Evolutionary conservation across 2,113 vertebrate genomes (phyloP).

Genomic region (Mus spicilegus): DNA sequence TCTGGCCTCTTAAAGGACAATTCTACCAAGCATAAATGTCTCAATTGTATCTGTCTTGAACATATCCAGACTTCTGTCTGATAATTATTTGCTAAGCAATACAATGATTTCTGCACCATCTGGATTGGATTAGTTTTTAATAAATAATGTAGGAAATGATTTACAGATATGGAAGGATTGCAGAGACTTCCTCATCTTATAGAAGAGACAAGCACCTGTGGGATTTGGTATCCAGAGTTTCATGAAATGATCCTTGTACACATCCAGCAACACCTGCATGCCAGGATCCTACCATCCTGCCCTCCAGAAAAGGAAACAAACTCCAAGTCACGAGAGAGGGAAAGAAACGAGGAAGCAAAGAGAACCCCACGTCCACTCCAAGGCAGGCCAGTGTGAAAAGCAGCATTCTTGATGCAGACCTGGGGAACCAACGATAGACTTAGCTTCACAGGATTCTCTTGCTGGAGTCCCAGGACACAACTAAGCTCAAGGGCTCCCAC

Average conservation of each 20-base stretch:
- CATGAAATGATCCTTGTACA: not conserved
- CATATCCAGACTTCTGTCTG: not conserved
- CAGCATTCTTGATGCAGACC: not conserved
- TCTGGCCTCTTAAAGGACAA: not conserved
- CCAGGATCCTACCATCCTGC: not conserved
- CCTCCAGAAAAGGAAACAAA: not conserved
- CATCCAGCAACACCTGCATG: not conserved
- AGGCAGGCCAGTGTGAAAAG: not conserved
- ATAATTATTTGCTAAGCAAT: not conserved
- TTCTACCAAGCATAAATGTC: not conserved
- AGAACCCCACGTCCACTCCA: not conserved
- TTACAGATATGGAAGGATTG: not conserved
- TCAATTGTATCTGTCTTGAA: not conserved
- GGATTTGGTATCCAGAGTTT: not conserved
- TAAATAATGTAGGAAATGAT: not conserved
- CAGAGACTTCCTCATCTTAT: not conserved
- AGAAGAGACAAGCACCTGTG: not conserved
- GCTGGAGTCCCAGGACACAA: not conserved
- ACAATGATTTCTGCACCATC: not conserved
- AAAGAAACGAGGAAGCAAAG: not conserved
- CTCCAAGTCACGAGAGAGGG: not conserved
- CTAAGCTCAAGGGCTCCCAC: too few species aligned
- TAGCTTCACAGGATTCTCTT: not conserved
- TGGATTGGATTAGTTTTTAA: not conserved
- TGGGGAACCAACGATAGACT: not conserved